Evolutionary conservation across 2,888 invertebrate genomes (phyloP), one percentile per base, ranked within the genome.

Genomic region (Galerucella nymphaeae): DNA sequence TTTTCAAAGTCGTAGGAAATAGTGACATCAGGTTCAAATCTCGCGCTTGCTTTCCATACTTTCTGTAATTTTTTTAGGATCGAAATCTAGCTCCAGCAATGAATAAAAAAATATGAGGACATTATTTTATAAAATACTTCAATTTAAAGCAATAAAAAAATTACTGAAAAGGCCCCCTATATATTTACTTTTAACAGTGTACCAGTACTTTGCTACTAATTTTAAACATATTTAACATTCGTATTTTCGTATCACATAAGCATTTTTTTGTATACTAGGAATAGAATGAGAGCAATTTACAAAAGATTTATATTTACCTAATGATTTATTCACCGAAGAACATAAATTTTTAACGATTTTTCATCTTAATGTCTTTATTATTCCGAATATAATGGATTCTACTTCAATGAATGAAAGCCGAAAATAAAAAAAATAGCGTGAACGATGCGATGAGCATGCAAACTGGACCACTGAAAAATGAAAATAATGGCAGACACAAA

Each of bases 231-330:
- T 45, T 66, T 9, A 57, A 45, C 58, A 23, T 41, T 67, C 38
- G 69, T 61, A 53, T 63, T 69, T 63, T 62, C 13, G 69, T 63
- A 53, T 53, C 53, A 38, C 20, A 53, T 45, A 18, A 59, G 50
- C 30, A 69, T n/a, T 48, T 69, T 50, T 69, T 53, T 68, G 42
- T 20, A 57, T 30, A 50, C 67, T 64, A 53, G 58, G 72, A 75
- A 77, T 75, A 77, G 73, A 71, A 71, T 58, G 53, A 41, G 23
- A 71, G 69, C 71, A 68, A 66, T 75, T 76, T 73, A 71, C 73
- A 69, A 69, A 68, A 77, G 77, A 77, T 77, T 77, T 75, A 76
- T 77, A 68, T 73, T 74, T 66, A 67, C 68, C 55, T 70, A 72
- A 75, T 69, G 76, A 75, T 79, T 75, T 77, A 76, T 77, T 76